Percentiles rank a stretch among this genome's conserved stretches.
phyloP scores from a whole-genome alignment of 2,113 vertebrate species.

The Henicopernis longicauda region DNA sequence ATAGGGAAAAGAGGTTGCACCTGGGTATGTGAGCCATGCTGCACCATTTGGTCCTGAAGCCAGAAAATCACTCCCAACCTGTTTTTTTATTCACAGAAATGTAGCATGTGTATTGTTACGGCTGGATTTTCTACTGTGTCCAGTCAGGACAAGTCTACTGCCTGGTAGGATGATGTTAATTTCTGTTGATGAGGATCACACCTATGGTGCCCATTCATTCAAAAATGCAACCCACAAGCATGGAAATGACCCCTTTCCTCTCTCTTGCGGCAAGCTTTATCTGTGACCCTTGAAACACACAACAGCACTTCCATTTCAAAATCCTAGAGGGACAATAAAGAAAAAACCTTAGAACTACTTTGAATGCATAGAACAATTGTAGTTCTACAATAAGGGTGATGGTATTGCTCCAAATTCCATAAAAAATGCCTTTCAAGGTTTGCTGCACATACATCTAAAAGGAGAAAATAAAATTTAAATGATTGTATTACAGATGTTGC shows the following conservation, averaged over 20 bases:
- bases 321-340: not conserved
- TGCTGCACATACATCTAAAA: not conserved
- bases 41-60: no score
- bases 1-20: accelerated
- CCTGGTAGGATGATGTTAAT: not conserved
- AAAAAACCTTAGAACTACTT: not conserved
- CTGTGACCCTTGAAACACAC: not conserved
- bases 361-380: not conserved
- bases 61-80: not conserved
- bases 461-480: constrained; percentile 12
- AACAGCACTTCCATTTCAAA: not conserved
- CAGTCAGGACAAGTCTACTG: not conserved
- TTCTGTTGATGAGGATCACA: not conserved
- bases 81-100: not conserved
- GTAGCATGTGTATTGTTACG: accelerated
- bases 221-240: not conserved
- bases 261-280: not conserved
- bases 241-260: not conserved
- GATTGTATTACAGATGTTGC: not conserved
- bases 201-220: accelerated
- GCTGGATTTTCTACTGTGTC: not conserved
- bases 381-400: not conserved
- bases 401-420: not conserved
- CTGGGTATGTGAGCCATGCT: not conserved
- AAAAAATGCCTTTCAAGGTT: constrained; percentile 2